Evolutionary conservation across 2,888 invertebrate genomes (phyloP).

Genomic region (Clepsis dumicolana): DNA sequence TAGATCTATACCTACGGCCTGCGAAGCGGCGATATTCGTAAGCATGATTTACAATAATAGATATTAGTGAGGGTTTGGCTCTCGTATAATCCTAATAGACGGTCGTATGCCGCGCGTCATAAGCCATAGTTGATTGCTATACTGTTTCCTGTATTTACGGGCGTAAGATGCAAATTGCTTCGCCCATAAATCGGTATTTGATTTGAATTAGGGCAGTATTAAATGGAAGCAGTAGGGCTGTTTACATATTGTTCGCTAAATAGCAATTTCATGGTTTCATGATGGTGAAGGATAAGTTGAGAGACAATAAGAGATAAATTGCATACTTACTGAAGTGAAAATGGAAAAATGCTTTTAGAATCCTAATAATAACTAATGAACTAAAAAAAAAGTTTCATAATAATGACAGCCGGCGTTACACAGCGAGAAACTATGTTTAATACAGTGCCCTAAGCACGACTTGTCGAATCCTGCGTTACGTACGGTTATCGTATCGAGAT

Average conservation of each 20-base stretch:
- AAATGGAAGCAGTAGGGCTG: background rate
- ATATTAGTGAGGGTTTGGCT: slow-evolving; percentile 52
- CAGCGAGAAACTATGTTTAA: too few relatives aligned
- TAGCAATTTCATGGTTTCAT: background rate
- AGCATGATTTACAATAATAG: slow-evolving; percentile 62
- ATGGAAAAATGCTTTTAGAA: too few relatives aligned
- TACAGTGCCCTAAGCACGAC: too few relatives aligned
- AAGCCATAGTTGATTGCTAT: slow-evolving; percentile 18
- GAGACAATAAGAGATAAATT: background rate
- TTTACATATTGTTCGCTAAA: slow-evolving; percentile 8
- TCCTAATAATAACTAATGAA: too few relatives aligned
- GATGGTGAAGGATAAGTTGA: background rate
- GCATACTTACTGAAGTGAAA: too few relatives aligned
- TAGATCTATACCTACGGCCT: slow-evolving; percentile 47
- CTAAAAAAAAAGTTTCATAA: too few relatives aligned
- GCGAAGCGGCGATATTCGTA: slow-evolving; percentile 51
- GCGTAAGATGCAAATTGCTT: slow-evolving; percentile 12
- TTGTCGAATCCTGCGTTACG: too few relatives aligned
- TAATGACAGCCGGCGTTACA: too few relatives aligned
- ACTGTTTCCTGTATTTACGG: slow-evolving; percentile 12
- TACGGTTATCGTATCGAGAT: too few relatives aligned
- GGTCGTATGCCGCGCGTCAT: slow-evolving; percentile 30
- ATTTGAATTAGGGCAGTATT: slow-evolving; percentile 11
- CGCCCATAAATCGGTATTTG: slow-evolving; percentile 3
- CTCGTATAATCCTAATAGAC: slow-evolving; percentile 54